phyloP scores from a whole-genome alignment of 1,140 invertebrate genomes.

The Platyscapa corneri region DNA sequence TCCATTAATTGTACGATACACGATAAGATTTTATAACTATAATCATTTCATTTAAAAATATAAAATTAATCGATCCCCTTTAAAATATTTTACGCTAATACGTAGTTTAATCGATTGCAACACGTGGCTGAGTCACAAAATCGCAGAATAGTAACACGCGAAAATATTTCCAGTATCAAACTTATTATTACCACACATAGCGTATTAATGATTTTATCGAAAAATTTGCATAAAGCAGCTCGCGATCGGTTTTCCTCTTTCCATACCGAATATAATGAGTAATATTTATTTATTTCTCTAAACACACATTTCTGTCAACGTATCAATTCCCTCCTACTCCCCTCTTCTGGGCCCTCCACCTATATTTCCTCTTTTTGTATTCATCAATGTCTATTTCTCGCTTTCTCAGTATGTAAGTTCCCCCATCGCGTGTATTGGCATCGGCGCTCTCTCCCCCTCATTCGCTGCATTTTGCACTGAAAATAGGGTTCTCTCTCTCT shows the following conservation, averaged over 20 bases:
- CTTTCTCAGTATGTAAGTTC: slow-evolving; percentile 10
- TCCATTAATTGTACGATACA: too few relatives aligned
- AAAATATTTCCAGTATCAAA: too few relatives aligned
- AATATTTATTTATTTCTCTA: slow-evolving; percentile 18
- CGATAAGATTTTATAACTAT: too few relatives aligned
- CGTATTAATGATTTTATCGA: too few relatives aligned
- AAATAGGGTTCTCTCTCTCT: slow-evolving; percentile 18
- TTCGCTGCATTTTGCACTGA: slow-evolving; percentile 26
- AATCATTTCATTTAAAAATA: too few relatives aligned
- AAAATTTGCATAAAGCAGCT: too few relatives aligned
- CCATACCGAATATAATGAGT: not conserved
- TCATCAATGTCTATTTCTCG: not conserved
- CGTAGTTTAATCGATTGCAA: too few relatives aligned
- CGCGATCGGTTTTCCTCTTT: not conserved
- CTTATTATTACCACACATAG: too few relatives aligned
- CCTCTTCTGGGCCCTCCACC: not conserved
- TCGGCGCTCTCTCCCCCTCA: not conserved
- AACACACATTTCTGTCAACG: not conserved
- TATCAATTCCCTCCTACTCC: not conserved
- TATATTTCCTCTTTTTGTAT: not conserved
- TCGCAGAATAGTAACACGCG: too few relatives aligned
- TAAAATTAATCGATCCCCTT: too few relatives aligned
- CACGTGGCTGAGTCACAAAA: too few relatives aligned
- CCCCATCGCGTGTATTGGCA: slow-evolving; percentile 34
- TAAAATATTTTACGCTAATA: too few relatives aligned